Percentiles rank a stretch among this genome's conserved stretches.
Conservation (phyloP, 2,797 vertebrate species). For the Caiman crocodilus region DNA sequence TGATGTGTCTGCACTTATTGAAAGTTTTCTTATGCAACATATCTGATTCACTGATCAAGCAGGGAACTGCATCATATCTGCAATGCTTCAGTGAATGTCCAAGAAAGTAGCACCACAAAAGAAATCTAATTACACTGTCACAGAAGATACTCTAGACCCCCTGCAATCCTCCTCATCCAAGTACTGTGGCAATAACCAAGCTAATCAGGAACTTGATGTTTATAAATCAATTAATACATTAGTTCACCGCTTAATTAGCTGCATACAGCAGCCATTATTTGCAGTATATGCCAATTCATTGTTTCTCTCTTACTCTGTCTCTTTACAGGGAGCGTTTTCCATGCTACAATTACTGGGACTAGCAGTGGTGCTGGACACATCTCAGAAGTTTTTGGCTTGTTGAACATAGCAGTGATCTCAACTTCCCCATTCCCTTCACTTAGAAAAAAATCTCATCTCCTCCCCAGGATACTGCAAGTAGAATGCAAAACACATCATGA, state of each 20-base stretch:
- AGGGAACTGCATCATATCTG: slow-evolving; percentile 20
- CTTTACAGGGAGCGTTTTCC: slow-evolving; percentile 5
- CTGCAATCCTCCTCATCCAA: slow-evolving; percentile 22
- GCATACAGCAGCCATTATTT: slow-evolving; percentile 63
- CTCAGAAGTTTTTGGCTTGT: neutral
- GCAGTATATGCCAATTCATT: slow-evolving; percentile 47
- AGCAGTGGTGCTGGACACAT: neutral
- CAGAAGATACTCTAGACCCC: neutral
- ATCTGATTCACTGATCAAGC: neutral
- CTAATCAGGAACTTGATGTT: slow-evolving; percentile 63
- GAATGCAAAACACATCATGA: neutral
- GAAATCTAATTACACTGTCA: slow-evolving; percentile 51
- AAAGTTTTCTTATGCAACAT: slow-evolving; percentile 40
- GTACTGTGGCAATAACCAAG: slow-evolving; percentile 56
- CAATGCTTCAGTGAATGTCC: slow-evolving; percentile 8
- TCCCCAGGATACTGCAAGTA: neutral
- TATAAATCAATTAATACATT: slow-evolving; percentile 74
- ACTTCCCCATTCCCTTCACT: neutral
- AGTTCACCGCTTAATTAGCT: slow-evolving; percentile 61
- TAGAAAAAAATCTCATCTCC: neutral
- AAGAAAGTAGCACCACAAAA: slow-evolving; percentile 18
- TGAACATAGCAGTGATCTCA: neutral
- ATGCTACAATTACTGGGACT: neutral
- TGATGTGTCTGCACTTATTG: neutral
- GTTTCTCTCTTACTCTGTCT: slow-evolving; percentile 50